These are phyloP conservation scores for Drosophila albomicans DNA, from an alignment of 1,140 invertebrate species.

Conservation along the genomic window DNA sequence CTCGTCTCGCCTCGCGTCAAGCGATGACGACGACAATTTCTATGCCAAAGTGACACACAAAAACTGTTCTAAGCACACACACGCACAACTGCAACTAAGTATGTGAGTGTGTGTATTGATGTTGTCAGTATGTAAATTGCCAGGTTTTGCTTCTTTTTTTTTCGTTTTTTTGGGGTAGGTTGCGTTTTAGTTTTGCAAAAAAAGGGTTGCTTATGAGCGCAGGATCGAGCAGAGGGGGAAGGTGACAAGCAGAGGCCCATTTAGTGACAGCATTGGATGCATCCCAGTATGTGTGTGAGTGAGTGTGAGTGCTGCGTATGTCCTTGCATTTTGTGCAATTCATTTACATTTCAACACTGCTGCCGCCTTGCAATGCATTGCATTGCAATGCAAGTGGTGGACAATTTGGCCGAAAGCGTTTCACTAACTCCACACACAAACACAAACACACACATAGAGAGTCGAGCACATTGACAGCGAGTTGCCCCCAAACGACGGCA, in stretches of 20 bases:
- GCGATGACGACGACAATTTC: constrained; percentile 75
- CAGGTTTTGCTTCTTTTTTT: constrained; percentile 58
- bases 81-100: constrained; percentile 38
- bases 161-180: constrained; percentile 74
- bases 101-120: constrained; percentile 49
- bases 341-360: constrained; percentile 80
- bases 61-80: constrained; percentile 42
- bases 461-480: constrained; percentile 18
- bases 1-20: background rate
- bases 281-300: constrained; percentile 26
- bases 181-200: constrained; percentile 56
- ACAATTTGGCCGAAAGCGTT: constrained; percentile 61
- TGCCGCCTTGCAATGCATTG: constrained; percentile 42
- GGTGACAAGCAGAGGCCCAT: constrained; percentile 5
- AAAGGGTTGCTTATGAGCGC: constrained; percentile 56
- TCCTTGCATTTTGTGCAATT: constrained; percentile 81
- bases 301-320: constrained; percentile 67
- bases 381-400: constrained; percentile 44
- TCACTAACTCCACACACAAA: constrained; percentile 24
- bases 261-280: constrained; percentile 63
- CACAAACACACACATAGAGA: constrained; percentile 1
- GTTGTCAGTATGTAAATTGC: constrained; percentile 80
- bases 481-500: background rate
- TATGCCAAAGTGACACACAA: constrained; percentile 81
- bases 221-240: background rate